Evolutionary conservation across 2,888 invertebrate genomes (phyloP).

Genomic region (Netelia inedita): DNA sequence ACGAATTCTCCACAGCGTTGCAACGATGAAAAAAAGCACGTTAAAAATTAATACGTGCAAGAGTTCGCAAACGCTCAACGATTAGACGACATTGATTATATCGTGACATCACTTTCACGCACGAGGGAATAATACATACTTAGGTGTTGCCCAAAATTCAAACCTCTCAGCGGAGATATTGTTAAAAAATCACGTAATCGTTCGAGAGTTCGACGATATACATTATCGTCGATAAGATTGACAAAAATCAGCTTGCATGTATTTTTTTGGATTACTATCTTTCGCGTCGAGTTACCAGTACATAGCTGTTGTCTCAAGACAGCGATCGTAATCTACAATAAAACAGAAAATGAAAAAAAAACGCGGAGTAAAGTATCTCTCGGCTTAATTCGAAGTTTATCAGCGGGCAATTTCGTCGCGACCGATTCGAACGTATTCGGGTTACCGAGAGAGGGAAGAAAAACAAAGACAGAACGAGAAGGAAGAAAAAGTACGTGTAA

Average conservation of each 20-base stretch:
- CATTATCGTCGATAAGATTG: slow-evolving; percentile 38
- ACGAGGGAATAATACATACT: too few species aligned
- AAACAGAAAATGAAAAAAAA: not conserved
- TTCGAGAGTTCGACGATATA: slow-evolving; percentile 18
- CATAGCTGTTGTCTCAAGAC: not conserved
- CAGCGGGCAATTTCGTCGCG: not conserved
- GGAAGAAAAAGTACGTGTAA: slow-evolving; percentile 9
- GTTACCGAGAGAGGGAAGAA: not conserved
- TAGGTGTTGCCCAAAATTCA: too few species aligned
- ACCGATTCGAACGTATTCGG: not conserved
- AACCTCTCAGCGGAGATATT: not conserved
- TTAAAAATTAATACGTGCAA: too few species aligned
- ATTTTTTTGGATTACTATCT: not conserved
- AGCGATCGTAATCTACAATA: not conserved
- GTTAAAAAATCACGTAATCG: slow-evolving; percentile 22
- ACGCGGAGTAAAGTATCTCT: not conserved
- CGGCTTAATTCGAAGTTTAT: slow-evolving; percentile 11
- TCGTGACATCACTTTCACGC: too few species aligned
- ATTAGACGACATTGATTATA: too few species aligned
- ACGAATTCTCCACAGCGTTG: too few species aligned
- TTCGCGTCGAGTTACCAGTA: not conserved
- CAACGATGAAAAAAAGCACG: too few species aligned
- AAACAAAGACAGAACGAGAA: not conserved
- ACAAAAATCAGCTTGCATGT: not conserved
- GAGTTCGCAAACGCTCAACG: too few species aligned